A percentile compares a stretch with the other conserved stretches of the same genome.
phyloP scores from a whole-genome alignment of 1,140 invertebrate species.

The Ptiloglossa arizonensis region DNA sequence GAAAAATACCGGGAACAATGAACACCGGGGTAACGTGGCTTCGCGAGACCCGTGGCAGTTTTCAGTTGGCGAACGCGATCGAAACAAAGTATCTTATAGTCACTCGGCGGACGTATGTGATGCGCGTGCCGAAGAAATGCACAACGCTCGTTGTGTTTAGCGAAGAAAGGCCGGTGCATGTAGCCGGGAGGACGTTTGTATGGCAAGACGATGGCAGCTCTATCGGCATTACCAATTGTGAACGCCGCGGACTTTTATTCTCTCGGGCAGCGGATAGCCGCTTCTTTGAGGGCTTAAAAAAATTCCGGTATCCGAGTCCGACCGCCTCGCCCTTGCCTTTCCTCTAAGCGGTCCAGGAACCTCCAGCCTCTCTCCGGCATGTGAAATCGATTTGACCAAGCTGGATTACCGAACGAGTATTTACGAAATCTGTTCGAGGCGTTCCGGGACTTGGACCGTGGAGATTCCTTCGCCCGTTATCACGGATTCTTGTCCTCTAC shows the following conservation, averaged over 20 bases:
- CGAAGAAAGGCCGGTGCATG: slow-evolving; percentile 69
- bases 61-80: not conserved
- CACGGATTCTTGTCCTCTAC: not conserved
- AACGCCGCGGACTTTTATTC: slow-evolving; percentile 66
- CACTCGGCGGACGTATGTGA: slow-evolving; percentile 41
- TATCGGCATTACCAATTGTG: slow-evolving; percentile 72
- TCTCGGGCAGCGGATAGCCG: slow-evolving; percentile 32
- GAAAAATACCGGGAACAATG: slow-evolving; percentile 15
- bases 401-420: slow-evolving; percentile 48
- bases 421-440: slow-evolving; percentile 25
- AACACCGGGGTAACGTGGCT: not conserved
- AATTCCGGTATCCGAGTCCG: slow-evolving; percentile 49
- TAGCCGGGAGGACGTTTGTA: slow-evolving; percentile 78
- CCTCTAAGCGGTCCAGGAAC: slow-evolving; percentile 44
- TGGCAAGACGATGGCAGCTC: slow-evolving; percentile 79
- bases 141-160: slow-evolving; percentile 60
- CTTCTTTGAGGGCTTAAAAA: slow-evolving; percentile 34
- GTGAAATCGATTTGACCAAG: slow-evolving; percentile 61
- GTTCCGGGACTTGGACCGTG: not conserved
- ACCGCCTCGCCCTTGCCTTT: slow-evolving; percentile 36
- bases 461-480: not conserved
- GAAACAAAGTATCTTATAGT: slow-evolving; percentile 40
- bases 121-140: slow-evolving; percentile 38
- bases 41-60: not conserved
- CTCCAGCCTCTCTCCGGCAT: slow-evolving; percentile 57